Base-by-base conservation (phyloP, 2,888 invertebrate genomes). In the Cantharis nigra region DNA sequence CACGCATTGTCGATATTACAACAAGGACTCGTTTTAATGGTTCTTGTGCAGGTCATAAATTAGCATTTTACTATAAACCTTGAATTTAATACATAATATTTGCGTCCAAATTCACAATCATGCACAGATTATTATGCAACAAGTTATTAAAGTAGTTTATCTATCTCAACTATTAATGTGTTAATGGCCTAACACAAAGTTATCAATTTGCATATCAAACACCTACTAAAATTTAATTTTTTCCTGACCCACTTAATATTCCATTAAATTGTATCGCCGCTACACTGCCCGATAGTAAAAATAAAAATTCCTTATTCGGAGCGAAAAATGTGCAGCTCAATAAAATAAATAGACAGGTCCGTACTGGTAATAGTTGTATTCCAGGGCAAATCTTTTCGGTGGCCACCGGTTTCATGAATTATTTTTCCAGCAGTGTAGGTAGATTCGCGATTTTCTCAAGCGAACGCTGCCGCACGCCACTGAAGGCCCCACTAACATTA, bases 1-100 rank as follows among this genome's bases (percentile, higher is more conserved):
- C 72, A 72, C 49, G 72, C 70, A 64, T 76, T 76, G 72, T 76
- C 28, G 28, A 72, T 72, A 75, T 67, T 67, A 23, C 75, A 67
- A 28, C 71, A 69, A 72, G 62, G 49, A 72, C 26, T 65, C 63
- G 62, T 71, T 72, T 28, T 63, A 16, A 26, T 69, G 28, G 28
- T 69, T 72, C 72, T 71, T 64, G 23, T 70, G 33, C 33, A 18
- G 28, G 63, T 70, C 69, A 76, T 76, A 71, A 76, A 72, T 76
- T 26, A 69, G 33, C 49, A 75, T 30, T 33, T 71, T 26, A 62
- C 63, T 18, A 3, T 18, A 16, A 71, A 65, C 65, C 65, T 65
- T 65, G 65, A 65, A 65, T 23, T 65, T 16, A 65, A 65, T 33
- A 33, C 33, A 33, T 33, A 33, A 33, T 33, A 33, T 33, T 33